Evolutionary conservation across 2,888 invertebrate genomes (phyloP).

Genomic region (Ditylenchus weischeri): DNA sequence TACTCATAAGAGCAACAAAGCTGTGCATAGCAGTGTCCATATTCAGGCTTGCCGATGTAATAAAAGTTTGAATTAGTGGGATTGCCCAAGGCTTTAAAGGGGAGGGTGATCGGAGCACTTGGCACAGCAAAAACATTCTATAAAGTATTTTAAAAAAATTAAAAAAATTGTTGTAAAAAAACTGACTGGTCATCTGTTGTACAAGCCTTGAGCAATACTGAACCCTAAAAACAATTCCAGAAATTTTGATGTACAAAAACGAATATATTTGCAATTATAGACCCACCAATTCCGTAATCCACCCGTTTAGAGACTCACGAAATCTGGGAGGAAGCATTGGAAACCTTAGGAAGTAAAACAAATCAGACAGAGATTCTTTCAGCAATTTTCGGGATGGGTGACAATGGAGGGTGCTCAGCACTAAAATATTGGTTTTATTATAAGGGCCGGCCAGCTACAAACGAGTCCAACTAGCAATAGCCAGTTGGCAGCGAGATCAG

Average conservation of each 20-base stretch:
- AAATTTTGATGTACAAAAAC: slow-evolving; percentile 2
- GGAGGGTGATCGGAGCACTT: slow-evolving; percentile 51
- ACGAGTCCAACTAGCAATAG: no score
- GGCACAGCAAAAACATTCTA: slow-evolving; percentile 46
- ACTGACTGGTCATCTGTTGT: slow-evolving; percentile 41
- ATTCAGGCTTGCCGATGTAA: slow-evolving; percentile 36
- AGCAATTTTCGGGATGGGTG: slow-evolving; percentile 23
- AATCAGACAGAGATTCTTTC: slow-evolving; percentile 45
- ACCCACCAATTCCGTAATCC: slow-evolving; percentile 50
- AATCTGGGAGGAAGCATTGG: slow-evolving; percentile 44
- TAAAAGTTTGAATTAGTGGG: slow-evolving; percentile 44
- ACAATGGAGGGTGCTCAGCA: not conserved
- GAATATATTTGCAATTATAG: not conserved
- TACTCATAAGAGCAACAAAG: slow-evolving; percentile 49
- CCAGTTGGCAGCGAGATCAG: no score
- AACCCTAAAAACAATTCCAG: slow-evolving; percentile 31
- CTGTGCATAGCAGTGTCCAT: slow-evolving; percentile 44
- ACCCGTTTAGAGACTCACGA: slow-evolving; percentile 42
- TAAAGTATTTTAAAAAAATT: no score
- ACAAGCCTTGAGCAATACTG: slow-evolving; percentile 45
- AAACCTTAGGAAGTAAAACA: slow-evolving; percentile 50
- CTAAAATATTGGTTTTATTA: not conserved
- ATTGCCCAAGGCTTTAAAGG: slow-evolving; percentile 49
- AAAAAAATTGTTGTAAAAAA: no score
- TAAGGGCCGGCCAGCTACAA: no score